Conservation (phyloP, 2,888 invertebrate species). For the Drosophila subsilvestris region DNA sequence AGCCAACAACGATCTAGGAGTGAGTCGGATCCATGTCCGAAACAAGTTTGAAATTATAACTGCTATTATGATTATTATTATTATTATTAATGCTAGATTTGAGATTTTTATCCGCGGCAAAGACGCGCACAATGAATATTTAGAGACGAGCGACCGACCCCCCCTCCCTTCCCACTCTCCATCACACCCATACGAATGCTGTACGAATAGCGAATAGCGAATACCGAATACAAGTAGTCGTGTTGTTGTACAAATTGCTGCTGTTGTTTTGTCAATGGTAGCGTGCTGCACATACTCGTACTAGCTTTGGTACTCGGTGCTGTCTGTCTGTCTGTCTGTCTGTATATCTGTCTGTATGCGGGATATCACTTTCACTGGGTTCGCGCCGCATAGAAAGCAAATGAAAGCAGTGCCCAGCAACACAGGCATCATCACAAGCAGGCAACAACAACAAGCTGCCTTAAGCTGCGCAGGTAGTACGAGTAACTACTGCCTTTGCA, state of each 20-base stretch:
- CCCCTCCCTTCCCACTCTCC: not conserved
- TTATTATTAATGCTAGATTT: conserved; percentile 29
- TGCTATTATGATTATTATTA: conserved; percentile 59
- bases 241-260: conserved; percentile 65
- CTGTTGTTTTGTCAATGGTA: conserved; percentile 57
- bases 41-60: conserved; percentile 53
- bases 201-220: not conserved
- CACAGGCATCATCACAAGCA: conserved; percentile 17
- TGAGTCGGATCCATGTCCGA: conserved; percentile 46
- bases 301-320: no score
- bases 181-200: not conserved
- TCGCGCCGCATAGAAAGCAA: conserved; percentile 76
- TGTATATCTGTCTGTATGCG: conserved; percentile 32
- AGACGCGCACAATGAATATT: conserved; percentile 37
- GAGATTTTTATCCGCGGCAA: conserved; percentile 48
- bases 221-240: conserved; percentile 21
- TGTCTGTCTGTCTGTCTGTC: conserved; percentile 16
- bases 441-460: conserved; percentile 6
- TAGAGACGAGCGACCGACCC: not conserved
- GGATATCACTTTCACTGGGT: conserved; percentile 71
- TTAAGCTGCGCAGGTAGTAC: conserved; percentile 6
- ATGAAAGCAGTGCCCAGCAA: conserved; percentile 65
- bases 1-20: conserved; percentile 5
- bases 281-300: conserved; percentile 12
- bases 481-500: conserved; percentile 28